Conservation (phyloP, 1,140 invertebrate species). For the Penaeus vannamei region DNA sequence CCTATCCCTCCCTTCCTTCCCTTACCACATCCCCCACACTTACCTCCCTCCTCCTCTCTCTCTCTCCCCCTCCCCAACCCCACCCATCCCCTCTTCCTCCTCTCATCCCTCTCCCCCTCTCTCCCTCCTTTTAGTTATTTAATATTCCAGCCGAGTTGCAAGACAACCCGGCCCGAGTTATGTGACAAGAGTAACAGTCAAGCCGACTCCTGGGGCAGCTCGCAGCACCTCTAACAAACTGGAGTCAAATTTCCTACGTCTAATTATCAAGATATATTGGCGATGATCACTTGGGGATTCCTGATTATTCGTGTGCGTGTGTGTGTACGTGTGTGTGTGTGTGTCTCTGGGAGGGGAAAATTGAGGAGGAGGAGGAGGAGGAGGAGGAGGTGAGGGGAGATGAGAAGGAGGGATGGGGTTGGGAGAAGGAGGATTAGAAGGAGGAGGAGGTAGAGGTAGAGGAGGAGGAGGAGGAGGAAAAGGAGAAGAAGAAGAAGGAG, state of each 20-base stretch:
- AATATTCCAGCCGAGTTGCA: not conserved
- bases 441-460: not conserved
- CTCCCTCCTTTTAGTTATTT: constrained; percentile 2
- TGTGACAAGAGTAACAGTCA: not conserved
- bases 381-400: not conserved
- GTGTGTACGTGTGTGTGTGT: constrained; percentile 3
- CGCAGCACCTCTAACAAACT: constrained; percentile 25
- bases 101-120: no score
- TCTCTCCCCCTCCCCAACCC: no score
- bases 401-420: not conserved
- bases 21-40: no score
- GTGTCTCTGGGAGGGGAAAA: constrained; percentile 18
- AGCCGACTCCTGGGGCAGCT: not conserved
- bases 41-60: no score
- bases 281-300: constrained; percentile 13
- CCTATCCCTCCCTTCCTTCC: no score
- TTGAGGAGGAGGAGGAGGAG: not conserved
- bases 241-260: constrained; percentile 19
- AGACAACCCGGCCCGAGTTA: not conserved
- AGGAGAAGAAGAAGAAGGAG: not conserved
- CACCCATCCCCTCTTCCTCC: no score
- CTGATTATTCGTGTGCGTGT: not conserved
- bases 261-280: constrained; percentile 36
- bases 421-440: not conserved
- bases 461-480: constrained; percentile 1